Evolutionary conservation across 2,888 invertebrate genomes (phyloP).

Genomic region (Ischnus inquisitorius): DNA sequence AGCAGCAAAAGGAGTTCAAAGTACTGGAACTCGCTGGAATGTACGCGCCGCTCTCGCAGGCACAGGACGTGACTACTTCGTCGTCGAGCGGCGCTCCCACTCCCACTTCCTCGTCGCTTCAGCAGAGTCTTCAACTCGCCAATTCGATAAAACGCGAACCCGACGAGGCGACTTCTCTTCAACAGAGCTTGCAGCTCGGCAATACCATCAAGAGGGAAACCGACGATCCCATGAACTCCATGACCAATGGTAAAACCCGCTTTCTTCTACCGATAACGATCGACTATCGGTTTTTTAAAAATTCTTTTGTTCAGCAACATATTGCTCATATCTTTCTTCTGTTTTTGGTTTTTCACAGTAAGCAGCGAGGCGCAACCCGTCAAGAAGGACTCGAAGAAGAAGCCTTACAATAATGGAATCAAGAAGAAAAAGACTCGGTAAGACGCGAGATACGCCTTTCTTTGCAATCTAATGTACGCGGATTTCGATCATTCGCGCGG

Average conservation of each 20-base stretch:
- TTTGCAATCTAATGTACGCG: neutral
- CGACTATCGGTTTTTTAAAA: neutral
- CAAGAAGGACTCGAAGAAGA: constrained; percentile 92
- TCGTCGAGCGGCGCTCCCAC: constrained; percentile 79
- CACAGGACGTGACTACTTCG: constrained; percentile 86
- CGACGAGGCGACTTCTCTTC: constrained; percentile 84
- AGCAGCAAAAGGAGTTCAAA: constrained; percentile 84
- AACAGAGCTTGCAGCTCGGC: constrained; percentile 80
- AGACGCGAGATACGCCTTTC: constrained; percentile 74
- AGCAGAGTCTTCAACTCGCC: constrained; percentile 81
- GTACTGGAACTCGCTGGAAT: constrained; percentile 83
- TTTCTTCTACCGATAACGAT: neutral
- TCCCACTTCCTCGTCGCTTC: constrained; percentile 84
- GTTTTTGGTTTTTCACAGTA: constrained; percentile 74
- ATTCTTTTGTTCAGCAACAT: neutral
- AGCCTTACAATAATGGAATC: constrained; percentile 93
- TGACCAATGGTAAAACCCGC: constrained; percentile 79
- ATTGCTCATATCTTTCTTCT: neutral
- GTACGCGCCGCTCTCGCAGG: constrained; percentile 82
- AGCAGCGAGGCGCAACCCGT: constrained; percentile 83
- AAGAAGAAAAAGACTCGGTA: constrained; percentile 97
- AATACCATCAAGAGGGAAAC: constrained; percentile 82
- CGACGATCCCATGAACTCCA: constrained; percentile 81
- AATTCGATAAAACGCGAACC: constrained; percentile 82
- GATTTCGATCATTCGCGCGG: neutral